Percentiles rank a stretch among this genome's conserved stretches.
Conservation (phyloP, 2,797 vertebrate genomes). For the Syngnathus rostellatus region DNA sequence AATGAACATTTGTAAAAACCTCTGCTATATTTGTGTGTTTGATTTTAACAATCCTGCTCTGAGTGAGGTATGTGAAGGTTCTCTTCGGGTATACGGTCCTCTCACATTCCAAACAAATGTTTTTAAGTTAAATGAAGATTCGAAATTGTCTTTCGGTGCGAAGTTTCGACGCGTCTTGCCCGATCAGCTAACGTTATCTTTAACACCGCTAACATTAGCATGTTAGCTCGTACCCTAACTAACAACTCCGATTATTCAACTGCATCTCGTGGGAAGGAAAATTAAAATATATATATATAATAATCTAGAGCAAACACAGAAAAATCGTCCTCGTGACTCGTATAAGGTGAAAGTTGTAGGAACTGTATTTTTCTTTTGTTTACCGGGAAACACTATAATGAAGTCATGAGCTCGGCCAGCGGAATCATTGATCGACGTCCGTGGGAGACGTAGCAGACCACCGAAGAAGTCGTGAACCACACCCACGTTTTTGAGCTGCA, state of each 20-base stretch:
- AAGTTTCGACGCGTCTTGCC: neutral
- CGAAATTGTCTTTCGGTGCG: neutral
- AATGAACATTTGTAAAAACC: too few relatives aligned
- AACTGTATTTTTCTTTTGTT: neutral
- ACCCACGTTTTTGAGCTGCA: slow-evolving; percentile 31
- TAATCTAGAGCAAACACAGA: neutral
- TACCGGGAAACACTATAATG: neutral
- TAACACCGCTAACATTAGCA: neutral
- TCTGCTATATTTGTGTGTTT: too few relatives aligned
- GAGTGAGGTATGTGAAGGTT: neutral
- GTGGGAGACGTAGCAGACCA: neutral
- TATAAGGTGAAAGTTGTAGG: neutral
- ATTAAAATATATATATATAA: neutral
- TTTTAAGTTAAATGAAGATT: neutral
- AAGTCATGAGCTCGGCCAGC: neutral
- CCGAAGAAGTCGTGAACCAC: slow-evolving; percentile 24
- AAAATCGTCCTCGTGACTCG: neutral
- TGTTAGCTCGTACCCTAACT: neutral
- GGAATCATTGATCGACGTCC: neutral
- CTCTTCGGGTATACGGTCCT: too few relatives aligned
- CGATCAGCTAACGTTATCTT: neutral
- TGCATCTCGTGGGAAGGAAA: neutral
- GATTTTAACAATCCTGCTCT: too few relatives aligned
- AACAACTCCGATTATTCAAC: neutral
- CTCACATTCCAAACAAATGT: neutral